These are phyloP conservation scores for Plecturocebus donacophilus DNA, from an alignment of 2,113 vertebrate species.

Conservation along the genomic window DNA sequence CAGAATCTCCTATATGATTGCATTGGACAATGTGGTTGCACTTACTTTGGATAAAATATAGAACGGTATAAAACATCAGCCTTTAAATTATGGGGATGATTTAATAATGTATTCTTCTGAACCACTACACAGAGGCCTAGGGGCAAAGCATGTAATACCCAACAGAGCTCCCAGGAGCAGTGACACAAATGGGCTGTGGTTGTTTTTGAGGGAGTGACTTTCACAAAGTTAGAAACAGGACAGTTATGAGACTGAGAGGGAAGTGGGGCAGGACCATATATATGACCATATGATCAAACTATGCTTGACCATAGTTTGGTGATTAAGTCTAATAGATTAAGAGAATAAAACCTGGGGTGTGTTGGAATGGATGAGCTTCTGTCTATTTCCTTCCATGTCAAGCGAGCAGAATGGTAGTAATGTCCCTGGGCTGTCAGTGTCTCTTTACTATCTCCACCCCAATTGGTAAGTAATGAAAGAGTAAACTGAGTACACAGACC, in stretches of 20 bases:
- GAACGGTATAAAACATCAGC: background rate
- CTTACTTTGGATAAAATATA: background rate
- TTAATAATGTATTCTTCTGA: background rate
- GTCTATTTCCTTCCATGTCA: background rate
- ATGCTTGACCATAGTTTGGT: background rate
- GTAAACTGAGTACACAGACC: background rate
- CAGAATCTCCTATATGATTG: background rate
- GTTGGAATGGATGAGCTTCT: background rate
- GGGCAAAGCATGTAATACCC: no score
- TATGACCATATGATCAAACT: no score
- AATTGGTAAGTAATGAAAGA: background rate
- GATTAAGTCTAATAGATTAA: background rate
- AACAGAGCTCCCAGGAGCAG: background rate
- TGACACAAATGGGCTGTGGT: background rate
- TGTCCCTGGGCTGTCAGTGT: background rate
- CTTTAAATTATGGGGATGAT: background rate
- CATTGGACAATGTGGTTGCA: background rate
- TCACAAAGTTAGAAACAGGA: background rate
- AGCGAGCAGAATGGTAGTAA: background rate
- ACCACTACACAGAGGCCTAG: background rate
- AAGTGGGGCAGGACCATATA: background rate
- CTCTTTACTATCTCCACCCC: background rate
- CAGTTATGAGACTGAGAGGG: background rate
- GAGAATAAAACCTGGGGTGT: background rate
- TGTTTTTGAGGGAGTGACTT: background rate